phyloP scores from a whole-genome alignment of 1,140 invertebrate genomes.

The Plodia interpunctella region DNA sequence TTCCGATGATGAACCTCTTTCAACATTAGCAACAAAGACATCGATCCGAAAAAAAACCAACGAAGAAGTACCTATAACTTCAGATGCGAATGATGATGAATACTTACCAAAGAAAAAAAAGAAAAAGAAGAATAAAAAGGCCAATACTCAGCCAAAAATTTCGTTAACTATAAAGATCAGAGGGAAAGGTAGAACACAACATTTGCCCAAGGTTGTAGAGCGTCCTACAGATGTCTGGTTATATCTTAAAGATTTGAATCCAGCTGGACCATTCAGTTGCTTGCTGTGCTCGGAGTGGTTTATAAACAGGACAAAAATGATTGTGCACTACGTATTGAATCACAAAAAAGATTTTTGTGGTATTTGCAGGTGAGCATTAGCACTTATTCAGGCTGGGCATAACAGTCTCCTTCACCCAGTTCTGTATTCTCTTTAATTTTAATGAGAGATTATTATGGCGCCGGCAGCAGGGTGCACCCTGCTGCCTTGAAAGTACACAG shows the following conservation, averaged over 20 bases:
- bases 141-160: constrained; percentile 30
- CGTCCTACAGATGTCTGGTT: constrained; percentile 68
- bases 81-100: constrained; percentile 1
- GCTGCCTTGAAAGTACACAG: too few relatives aligned
- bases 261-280: constrained; percentile 66
- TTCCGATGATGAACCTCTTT: constrained; percentile 69
- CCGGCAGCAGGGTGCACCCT: too few relatives aligned
- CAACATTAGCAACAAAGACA: constrained; percentile 60
- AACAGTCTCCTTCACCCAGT: too few relatives aligned
- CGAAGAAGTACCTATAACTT: constrained; percentile 23
- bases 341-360: constrained; percentile 73
- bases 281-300: constrained; percentile 70
- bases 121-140: constrained; percentile 38
- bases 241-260: constrained; percentile 67
- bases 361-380: constrained; percentile 62
- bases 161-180: constrained; percentile 42
- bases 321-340: constrained; percentile 67
- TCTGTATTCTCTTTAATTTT: too few relatives aligned
- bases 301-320: constrained; percentile 65
- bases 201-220: constrained; percentile 40
- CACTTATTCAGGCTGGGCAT: too few relatives aligned
- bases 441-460: too few relatives aligned
- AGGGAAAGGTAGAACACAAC: constrained; percentile 26
- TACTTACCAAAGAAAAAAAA: constrained; percentile 18
- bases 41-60: constrained; percentile 30